Conservation (phyloP, 2,113 vertebrate species). For the Apistogramma diplotaenia region DNA sequence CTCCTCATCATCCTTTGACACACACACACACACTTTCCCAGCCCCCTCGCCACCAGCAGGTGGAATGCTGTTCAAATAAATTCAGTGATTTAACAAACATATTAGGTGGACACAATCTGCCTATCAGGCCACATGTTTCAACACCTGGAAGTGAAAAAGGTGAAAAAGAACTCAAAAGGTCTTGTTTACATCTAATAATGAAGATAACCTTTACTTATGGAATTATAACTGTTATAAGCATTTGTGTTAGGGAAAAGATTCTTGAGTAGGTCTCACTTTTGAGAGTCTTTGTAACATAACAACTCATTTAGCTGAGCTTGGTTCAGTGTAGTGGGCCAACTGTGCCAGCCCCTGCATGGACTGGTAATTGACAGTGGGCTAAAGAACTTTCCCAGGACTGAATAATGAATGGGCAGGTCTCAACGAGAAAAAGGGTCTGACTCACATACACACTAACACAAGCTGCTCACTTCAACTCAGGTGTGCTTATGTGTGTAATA, state of each 20-base stretch:
- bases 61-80: conserved; percentile 68
- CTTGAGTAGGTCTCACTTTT: neutral
- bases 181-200: neutral
- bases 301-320: neutral
- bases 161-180: neutral
- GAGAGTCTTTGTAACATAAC: neutral
- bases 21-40: conserved; percentile 49
- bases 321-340: neutral
- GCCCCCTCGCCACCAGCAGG: conserved; percentile 24
- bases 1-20: conserved; percentile 15
- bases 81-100: conserved; percentile 63
- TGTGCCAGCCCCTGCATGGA: neutral
- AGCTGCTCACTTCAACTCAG: conserved; percentile 31
- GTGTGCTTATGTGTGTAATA: conserved; percentile 56
- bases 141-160: conserved; percentile 16
- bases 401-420: conserved; percentile 55
- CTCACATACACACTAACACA: conserved; percentile 20
- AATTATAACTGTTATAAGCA: neutral
- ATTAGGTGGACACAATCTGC: conserved; percentile 28
- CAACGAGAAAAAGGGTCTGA: conserved; percentile 11
- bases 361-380: conserved; percentile 12
- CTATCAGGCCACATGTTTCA: conserved; percentile 38
- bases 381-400: conserved; percentile 32
- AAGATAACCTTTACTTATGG: neutral
- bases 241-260: neutral